These are phyloP conservation scores for Hafferia zeledoni DNA, from an alignment of 2,797 vertebrate genomes.

Conservation along the genomic window DNA sequence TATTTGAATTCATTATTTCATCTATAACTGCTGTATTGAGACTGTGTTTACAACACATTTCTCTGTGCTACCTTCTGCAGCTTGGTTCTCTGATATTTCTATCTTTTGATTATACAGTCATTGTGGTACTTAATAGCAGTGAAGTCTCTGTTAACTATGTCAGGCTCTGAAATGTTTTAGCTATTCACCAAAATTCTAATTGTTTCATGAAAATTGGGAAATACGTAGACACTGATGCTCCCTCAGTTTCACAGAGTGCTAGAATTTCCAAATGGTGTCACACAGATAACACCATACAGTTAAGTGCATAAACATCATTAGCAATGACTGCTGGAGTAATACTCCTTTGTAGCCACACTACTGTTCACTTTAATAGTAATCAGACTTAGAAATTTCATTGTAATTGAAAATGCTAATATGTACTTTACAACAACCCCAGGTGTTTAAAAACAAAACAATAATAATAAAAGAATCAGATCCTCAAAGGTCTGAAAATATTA, in stretches of 20 bases:
- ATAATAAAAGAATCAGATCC: neutral
- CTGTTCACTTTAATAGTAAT: neutral
- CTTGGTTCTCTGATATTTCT: neutral
- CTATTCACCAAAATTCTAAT: neutral
- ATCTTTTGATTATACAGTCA: neutral
- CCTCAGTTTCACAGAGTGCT: neutral
- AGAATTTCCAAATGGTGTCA: neutral
- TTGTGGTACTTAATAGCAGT: neutral
- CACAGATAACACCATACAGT: neutral
- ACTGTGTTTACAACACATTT: neutral
- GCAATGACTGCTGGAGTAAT: neutral
- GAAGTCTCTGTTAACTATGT: neutral
- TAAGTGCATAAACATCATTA: slow-evolving; percentile 4
- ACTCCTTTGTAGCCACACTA: neutral
- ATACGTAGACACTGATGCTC: neutral
- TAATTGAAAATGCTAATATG: neutral
- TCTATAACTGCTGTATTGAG: neutral
- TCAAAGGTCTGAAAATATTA: neutral
- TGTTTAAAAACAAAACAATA: neutral
- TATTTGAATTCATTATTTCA: neutral
- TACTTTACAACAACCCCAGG: neutral
- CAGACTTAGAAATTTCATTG: neutral
- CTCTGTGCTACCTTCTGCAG: neutral
- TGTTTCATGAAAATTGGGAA: neutral
- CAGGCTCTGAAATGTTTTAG: neutral